Evolutionary conservation across 1,140 invertebrate species (phyloP).

Genomic region (Microplitis mediator): DNA sequence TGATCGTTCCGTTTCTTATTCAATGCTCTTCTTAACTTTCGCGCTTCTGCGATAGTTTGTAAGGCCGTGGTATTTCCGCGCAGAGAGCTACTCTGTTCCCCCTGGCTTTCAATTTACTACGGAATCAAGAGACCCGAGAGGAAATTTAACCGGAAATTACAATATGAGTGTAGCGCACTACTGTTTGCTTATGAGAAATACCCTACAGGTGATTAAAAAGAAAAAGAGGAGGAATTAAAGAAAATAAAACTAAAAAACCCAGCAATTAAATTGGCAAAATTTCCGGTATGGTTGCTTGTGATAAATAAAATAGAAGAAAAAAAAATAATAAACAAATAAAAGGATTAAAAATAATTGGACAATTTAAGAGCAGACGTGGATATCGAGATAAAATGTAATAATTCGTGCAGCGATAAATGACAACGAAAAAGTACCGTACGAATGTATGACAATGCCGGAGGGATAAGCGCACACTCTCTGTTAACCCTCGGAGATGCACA

Average conservation of each 20-base stretch:
- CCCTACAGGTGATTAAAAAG: background rate
- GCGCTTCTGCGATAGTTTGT: no score
- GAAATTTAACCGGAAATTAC: constrained; percentile 30
- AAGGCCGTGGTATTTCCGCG: constrained; percentile 43
- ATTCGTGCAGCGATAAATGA: no score
- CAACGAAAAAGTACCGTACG: no score
- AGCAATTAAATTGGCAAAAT: background rate
- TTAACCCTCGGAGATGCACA: no score
- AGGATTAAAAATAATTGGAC: no score
- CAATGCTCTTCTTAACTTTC: constrained; percentile 25
- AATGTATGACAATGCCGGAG: no score
- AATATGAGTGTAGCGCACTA: background rate
- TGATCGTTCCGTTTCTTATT: constrained; percentile 49
- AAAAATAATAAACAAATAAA: no score
- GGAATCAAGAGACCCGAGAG: background rate
- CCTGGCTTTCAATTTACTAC: constrained; percentile 46
- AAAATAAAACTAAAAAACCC: background rate
- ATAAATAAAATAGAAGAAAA: no score
- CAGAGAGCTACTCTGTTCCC: constrained; percentile 4
- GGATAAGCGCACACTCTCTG: no score
- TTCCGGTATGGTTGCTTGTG: no score
- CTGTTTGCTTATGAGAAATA: background rate
- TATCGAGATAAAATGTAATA: no score
- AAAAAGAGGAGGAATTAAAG: background rate
- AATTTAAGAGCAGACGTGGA: no score